A percentile compares a stretch with the other conserved stretches of the same genome.
Conservation (phyloP, 35 echinoderm and acorn worm genomes). For the Lytechinus pictus region DNA sequence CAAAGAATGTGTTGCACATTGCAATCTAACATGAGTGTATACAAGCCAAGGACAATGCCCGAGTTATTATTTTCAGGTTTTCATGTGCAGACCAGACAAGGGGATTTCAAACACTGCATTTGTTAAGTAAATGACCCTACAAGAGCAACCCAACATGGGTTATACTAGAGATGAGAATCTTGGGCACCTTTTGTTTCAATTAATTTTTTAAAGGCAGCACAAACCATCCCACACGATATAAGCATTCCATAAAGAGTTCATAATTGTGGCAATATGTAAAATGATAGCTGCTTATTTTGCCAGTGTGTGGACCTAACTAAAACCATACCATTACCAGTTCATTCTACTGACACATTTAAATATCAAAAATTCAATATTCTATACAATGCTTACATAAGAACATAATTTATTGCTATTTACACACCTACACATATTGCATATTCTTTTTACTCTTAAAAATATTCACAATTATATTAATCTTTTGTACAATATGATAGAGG, state of each 20-base stretch:
- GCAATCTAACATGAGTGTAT: no score
- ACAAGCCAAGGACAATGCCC: no score
- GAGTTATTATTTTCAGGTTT: no score
- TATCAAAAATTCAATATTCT: background rate
- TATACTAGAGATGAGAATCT: no score
- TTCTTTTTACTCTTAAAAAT: background rate
- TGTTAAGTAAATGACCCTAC: no score
- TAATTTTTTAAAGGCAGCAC: background rate
- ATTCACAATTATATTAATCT: slow-evolving; percentile 1
- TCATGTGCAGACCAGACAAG: no score
- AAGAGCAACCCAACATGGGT: no score
- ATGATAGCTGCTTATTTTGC: background rate
- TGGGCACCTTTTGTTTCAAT: no score
- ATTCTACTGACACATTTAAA: background rate
- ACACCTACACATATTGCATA: background rate
- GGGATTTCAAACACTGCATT: no score
- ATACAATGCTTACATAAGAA: background rate
- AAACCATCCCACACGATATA: background rate
- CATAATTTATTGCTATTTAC: slow-evolving; percentile 16
- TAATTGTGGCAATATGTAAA: background rate
- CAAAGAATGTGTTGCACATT: no score
- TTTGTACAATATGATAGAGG: slow-evolving; percentile 2
- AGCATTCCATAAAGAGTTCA: background rate
- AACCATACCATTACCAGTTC: background rate
- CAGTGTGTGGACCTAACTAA: background rate